Conservation (phyloP, 2,113 vertebrate genomes). For the Tetrax tetrax region DNA sequence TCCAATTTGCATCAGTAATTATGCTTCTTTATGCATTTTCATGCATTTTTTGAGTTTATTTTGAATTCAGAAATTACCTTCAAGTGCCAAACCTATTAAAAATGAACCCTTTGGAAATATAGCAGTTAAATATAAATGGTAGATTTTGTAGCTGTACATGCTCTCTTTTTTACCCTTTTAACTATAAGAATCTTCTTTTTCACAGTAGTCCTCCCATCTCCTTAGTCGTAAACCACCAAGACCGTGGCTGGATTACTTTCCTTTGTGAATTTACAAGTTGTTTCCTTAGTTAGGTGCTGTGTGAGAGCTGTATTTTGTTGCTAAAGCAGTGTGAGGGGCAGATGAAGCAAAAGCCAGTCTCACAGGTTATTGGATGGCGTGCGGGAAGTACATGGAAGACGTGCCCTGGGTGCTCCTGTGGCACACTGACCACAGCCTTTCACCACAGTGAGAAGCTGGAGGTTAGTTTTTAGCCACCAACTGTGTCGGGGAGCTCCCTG, state of each 20-base stretch:
- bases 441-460: neutral
- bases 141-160: conserved; percentile 36
- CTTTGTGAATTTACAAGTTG: conserved; percentile 23
- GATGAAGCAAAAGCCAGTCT: neutral
- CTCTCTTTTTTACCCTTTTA: conserved; percentile 35
- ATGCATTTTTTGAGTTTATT: conserved; percentile 13
- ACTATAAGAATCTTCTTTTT: conserved; percentile 22
- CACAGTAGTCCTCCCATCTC: conserved; percentile 14
- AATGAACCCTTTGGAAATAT: neutral
- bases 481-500: neutral
- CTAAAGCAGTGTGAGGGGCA: neutral
- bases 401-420: fast-evolving
- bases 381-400: fast-evolving
- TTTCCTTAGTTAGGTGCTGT: neutral
- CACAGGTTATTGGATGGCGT: fast-evolving
- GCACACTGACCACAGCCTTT: neutral
- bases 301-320: neutral
- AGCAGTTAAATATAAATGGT: neutral
- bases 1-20: neutral
- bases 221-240: neutral
- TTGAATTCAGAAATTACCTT: conserved; percentile 30
- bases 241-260: neutral
- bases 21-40: conserved; percentile 42
- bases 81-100: neutral
- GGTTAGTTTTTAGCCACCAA: neutral